These are phyloP conservation scores for human (Homo sapiens) DNA, from an alignment of 2,113 vertebrate genomes.

Conservation along the genomic window DNA sequence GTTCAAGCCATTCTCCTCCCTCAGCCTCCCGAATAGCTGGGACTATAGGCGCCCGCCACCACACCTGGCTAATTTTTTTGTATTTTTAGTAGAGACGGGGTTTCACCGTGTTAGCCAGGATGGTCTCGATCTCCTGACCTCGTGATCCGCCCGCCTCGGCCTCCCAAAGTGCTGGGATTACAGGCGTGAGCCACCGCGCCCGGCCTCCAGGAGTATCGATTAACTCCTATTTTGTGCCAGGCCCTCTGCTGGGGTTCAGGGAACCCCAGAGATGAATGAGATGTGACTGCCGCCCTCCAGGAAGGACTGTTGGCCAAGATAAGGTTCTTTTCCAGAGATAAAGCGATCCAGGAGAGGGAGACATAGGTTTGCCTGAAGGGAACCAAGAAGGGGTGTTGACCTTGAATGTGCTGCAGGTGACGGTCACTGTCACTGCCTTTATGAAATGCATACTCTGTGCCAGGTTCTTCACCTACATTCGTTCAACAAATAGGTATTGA, in stretches of 20 bases:
- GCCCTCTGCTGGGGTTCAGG: too few relatives aligned
- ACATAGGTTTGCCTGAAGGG: not conserved
- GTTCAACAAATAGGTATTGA: not conserved
- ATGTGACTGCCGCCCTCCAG: not conserved
- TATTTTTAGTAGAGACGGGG: too few relatives aligned
- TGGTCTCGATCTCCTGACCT: too few relatives aligned
- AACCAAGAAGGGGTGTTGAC: not conserved
- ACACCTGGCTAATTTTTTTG: too few relatives aligned
- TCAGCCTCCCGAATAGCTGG: too few relatives aligned
- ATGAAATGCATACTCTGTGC: not conserved
- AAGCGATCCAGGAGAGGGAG: not conserved
- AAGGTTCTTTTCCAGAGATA: not conserved
- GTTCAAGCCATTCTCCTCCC: too few relatives aligned
- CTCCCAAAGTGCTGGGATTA: too few relatives aligned
- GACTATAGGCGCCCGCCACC: too few relatives aligned
- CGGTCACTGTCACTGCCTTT: accelerated
- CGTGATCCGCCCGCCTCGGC: too few relatives aligned
- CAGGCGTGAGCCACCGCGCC: too few relatives aligned
- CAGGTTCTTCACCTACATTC: not conserved
- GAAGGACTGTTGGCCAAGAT: not conserved
- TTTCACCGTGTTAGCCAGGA: too few relatives aligned
- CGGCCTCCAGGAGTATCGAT: too few relatives aligned
- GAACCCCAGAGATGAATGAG: not conserved
- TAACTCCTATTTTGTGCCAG: not conserved
- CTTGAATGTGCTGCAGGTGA: not conserved